A percentile compares a stretch with the other conserved stretches of the same genome.
Conservation (phyloP, 2,888 invertebrate species). For the Tanaodytes sp. region DNA sequence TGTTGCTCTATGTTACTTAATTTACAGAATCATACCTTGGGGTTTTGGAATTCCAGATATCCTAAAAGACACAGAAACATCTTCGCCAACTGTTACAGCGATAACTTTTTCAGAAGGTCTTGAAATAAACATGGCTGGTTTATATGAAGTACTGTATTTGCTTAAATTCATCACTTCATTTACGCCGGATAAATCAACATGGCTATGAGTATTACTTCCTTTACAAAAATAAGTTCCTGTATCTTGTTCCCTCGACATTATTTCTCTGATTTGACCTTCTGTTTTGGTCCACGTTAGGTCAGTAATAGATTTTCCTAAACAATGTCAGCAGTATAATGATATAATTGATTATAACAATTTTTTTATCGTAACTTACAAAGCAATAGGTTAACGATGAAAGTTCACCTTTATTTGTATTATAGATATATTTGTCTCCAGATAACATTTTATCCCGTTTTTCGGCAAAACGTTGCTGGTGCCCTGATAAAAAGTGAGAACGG, state of each 20-base stretch:
- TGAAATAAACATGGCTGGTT: slow-evolving; percentile 85
- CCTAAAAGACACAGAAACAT: slow-evolving; percentile 87
- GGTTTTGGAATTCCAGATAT: slow-evolving; percentile 89
- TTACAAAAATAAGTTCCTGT: slow-evolving; percentile 87
- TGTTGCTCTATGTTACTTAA: too few species aligned
- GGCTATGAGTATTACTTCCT: slow-evolving; percentile 83
- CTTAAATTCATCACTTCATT: slow-evolving; percentile 80
- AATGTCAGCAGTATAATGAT: too few species aligned
- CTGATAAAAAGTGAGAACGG: too few species aligned
- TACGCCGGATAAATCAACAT: slow-evolving; percentile 82
- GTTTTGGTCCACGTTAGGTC: too few species aligned
- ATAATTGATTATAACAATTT: slow-evolving; percentile 10
- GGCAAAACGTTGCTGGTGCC: slow-evolving; percentile 45
- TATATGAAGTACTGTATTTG: slow-evolving; percentile 77
- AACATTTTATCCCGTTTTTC: slow-evolving; percentile 53
- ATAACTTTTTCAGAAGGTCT: slow-evolving; percentile 83
- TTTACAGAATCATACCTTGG: too few species aligned
- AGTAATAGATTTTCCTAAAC: too few species aligned
- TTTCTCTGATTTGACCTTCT: too few species aligned
- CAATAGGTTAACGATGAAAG: too few species aligned
- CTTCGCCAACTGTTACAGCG: slow-evolving; percentile 84
- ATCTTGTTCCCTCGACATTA: slow-evolving; percentile 81
- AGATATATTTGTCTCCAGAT: slow-evolving; percentile 35
- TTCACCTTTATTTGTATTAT: too few species aligned
- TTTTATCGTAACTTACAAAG: too few species aligned